Conservation (phyloP, 2,797 vertebrate genomes). For the Etheostoma perlongum region DNA sequence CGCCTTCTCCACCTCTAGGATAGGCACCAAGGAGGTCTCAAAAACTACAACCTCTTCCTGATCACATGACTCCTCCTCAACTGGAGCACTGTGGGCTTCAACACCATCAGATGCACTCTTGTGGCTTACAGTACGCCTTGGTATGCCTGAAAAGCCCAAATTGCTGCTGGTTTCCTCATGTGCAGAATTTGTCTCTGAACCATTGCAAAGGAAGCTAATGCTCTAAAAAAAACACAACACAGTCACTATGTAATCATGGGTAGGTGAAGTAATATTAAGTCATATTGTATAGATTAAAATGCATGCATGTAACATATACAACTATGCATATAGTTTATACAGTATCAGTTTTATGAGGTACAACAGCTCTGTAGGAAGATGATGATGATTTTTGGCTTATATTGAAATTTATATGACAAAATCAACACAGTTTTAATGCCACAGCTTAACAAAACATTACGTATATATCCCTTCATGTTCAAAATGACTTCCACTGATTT, state of each 20-base stretch:
- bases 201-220: constrained; percentile 63
- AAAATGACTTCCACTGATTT: neutral
- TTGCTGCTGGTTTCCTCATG: constrained; percentile 62
- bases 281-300: constrained; percentile 14
- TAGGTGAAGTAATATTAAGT: neutral
- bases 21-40: constrained; percentile 61
- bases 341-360: constrained; percentile 28
- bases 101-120: constrained; percentile 42
- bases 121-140: constrained; percentile 43
- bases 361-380: neutral
- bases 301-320: constrained; percentile 25
- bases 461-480: neutral
- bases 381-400: neutral
- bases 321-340: neutral
- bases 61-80: constrained; percentile 58
- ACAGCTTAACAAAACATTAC: neutral
- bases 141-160: constrained; percentile 48
- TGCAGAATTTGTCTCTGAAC: constrained; percentile 61
- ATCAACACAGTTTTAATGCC: neutral
- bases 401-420: neutral
- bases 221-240: constrained; percentile 77
- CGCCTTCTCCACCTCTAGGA: constrained; percentile 70
- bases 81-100: constrained; percentile 29
- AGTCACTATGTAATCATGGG: constrained; percentile 48
- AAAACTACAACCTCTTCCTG: constrained; percentile 64